Percentiles rank a stretch among this genome's conserved stretches.
Conservation (phyloP, 2,797 vertebrate species). For the Loriculus beryllinus region DNA sequence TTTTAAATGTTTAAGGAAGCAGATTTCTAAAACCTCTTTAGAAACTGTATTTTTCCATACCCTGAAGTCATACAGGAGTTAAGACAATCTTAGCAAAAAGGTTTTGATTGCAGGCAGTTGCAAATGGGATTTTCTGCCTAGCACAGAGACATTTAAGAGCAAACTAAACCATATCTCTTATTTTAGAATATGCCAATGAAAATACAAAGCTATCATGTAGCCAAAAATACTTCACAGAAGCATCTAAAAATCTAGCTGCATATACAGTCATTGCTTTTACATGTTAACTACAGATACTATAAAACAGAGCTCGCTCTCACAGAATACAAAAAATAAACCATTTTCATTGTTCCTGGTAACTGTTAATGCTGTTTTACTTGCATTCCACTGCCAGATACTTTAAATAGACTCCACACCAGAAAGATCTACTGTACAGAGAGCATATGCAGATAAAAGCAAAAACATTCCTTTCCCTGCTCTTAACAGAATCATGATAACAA, state of each 20-base stretch:
- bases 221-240: conserved; percentile 33
- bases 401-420: conserved; percentile 27
- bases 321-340: neutral
- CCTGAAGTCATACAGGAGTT: neutral
- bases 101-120: neutral
- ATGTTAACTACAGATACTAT: neutral
- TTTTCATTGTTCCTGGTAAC: conserved; percentile 11
- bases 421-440: neutral
- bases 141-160: neutral
- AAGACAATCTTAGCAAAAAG: neutral
- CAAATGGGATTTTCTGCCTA: neutral
- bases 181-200: conserved; percentile 7
- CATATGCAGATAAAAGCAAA: conserved; percentile 28
- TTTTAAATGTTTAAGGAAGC: neutral
- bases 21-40: conserved; percentile 7
- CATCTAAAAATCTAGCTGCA: conserved; percentile 9
- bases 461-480: neutral
- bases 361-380: neutral
- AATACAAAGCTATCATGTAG: neutral
- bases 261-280: neutral
- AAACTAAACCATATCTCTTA: neutral
- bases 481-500: neutral
- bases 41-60: neutral
- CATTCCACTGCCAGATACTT: neutral
- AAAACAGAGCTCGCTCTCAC: neutral